These are phyloP conservation scores for Hormiphora californensis DNA, from an alignment of 37 sponge, comb jelly and placozoan genomes.

Conservation along the genomic window DNA sequence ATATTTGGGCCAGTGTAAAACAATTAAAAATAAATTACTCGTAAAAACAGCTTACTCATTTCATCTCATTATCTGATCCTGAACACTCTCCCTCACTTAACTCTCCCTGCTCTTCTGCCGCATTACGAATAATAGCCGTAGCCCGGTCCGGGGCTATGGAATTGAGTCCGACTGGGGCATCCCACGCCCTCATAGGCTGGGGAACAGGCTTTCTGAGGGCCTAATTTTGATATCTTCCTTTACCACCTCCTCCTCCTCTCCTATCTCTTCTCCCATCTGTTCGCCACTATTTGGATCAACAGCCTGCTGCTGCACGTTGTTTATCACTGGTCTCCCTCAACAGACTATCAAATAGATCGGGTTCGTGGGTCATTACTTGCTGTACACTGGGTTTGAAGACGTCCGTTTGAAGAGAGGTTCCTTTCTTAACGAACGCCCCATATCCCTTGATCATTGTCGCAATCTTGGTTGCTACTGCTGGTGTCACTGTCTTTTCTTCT, in stretches of 20 bases:
- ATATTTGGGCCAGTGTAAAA: too few relatives aligned
- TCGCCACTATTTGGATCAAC: neutral
- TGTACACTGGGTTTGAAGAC: conserved; percentile 24
- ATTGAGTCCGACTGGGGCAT: neutral
- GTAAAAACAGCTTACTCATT: too few relatives aligned
- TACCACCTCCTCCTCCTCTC: neutral
- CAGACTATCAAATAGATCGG: neutral
- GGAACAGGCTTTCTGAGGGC: too few relatives aligned
- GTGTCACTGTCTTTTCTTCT: neutral
- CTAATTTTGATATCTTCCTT: neutral
- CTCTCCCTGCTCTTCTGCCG: neutral
- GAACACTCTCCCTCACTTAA: conserved; percentile 50
- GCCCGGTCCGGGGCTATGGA: neutral
- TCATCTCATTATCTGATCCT: conserved; percentile 27
- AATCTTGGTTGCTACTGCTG: neutral
- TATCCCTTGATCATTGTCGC: conserved; percentile 27
- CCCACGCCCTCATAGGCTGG: too few relatives aligned
- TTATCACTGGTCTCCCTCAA: neutral
- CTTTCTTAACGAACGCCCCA: conserved; percentile 34
- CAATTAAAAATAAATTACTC: too few relatives aligned
- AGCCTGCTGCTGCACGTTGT: neutral
- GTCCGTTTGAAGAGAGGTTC: neutral
- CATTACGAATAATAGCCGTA: conserved; percentile 14
- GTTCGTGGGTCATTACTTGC: neutral
- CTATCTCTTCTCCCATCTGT: neutral